Percentiles rank a stretch among this genome's conserved stretches.
Evolutionary conservation across 2,888 invertebrate genomes (phyloP).

Genomic region (Noctua comes): DNA sequence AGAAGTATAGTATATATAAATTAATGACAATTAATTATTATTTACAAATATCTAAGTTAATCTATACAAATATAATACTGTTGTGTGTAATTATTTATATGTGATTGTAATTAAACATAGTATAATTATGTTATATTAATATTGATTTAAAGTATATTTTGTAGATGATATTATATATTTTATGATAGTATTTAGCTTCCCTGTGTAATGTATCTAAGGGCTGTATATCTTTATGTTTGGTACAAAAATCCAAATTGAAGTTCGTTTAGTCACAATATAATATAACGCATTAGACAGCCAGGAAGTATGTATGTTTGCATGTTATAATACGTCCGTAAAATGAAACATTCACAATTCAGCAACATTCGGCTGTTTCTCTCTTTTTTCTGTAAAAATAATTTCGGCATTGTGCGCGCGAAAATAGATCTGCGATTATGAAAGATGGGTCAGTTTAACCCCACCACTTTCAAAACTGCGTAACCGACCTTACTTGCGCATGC

Average conservation of each 20-base stretch:
- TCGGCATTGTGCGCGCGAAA: neutral
- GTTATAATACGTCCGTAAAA: neutral
- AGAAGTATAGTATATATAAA: slow-evolving; percentile 13
- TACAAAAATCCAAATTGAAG: neutral
- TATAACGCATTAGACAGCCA: neutral
- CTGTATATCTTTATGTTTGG: neutral
- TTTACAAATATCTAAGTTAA: slow-evolving; percentile 48
- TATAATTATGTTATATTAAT: slow-evolving; percentile 25
- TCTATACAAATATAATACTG: slow-evolving; percentile 43
- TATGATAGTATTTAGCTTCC: slow-evolving; percentile 54
- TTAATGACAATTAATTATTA: slow-evolving; percentile 44
- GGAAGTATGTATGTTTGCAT: neutral
- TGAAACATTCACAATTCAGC: neutral
- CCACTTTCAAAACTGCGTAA: neutral
- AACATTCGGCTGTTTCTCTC: neutral
- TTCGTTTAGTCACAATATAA: neutral
- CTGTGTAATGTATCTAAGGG: slow-evolving; percentile 39
- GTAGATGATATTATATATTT: slow-evolving; percentile 50
- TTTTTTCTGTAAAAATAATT: neutral
- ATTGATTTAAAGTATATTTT: slow-evolving; percentile 43
- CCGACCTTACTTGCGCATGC: neutral
- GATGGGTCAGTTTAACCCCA: neutral
- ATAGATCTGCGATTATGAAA: neutral
- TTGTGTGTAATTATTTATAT: slow-evolving; percentile 61
- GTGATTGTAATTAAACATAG: slow-evolving; percentile 44